phyloP scores from a whole-genome alignment of 2,888 invertebrate genomes.

The Colletes collaris region DNA sequence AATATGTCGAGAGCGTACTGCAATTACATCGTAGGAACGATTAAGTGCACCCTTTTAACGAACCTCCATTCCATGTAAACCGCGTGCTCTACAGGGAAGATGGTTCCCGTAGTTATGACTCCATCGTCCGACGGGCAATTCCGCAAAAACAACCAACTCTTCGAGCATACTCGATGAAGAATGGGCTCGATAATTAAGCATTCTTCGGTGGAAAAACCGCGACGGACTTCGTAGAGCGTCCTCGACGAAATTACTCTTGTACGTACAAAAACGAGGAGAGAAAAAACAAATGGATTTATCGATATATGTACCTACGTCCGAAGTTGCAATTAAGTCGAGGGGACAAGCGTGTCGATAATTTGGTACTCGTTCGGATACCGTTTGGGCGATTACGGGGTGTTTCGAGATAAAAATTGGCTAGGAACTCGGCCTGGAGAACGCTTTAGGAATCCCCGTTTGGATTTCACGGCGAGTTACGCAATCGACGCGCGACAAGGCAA shows the following conservation, averaged over 20 bases:
- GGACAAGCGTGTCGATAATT: no score
- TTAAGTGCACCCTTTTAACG: slow-evolving; percentile 15
- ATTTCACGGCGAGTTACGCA: slow-evolving; percentile 29
- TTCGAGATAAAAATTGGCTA: background rate
- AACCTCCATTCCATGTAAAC: background rate
- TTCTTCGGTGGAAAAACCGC: slow-evolving; percentile 34
- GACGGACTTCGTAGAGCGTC: slow-evolving; percentile 12
- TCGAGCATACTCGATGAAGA: slow-evolving; percentile 11
- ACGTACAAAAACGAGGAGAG: slow-evolving; percentile 16
- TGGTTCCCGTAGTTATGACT: slow-evolving; percentile 7
- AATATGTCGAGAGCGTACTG: slow-evolving; percentile 1
- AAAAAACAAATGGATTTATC: background rate
- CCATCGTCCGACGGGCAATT: slow-evolving; percentile 16
- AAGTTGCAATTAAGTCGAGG: no score
- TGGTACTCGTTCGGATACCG: no score
- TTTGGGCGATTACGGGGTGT: background rate
- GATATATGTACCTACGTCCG: no score
- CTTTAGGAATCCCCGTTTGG: slow-evolving; percentile 6
- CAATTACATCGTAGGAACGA: slow-evolving; percentile 10
- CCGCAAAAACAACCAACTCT: slow-evolving; percentile 13
- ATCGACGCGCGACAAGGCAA: background rate
- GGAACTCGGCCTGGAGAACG: no score
- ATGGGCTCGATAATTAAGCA: slow-evolving; percentile 36
- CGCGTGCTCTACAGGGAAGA: background rate
- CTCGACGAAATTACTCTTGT: slow-evolving; percentile 36